Conservation (phyloP, 2,113 vertebrate genomes). For the Sinocyclocheilus anophthalmus region DNA sequence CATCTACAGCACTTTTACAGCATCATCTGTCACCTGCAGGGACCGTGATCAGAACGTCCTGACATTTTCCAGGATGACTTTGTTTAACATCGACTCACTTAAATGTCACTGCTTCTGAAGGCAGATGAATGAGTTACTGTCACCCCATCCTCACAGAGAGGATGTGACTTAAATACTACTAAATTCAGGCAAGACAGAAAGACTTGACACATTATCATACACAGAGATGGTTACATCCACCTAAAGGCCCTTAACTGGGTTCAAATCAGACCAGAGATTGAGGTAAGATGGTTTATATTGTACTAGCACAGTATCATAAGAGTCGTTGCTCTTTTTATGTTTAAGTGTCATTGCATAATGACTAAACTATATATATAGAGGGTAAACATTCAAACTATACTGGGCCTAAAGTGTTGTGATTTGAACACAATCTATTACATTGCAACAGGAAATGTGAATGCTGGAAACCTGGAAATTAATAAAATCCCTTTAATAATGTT, state of each 20-base stretch:
- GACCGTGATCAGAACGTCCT: background rate
- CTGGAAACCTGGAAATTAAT: background rate
- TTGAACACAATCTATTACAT: background rate
- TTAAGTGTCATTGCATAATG: background rate
- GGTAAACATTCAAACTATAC: background rate
- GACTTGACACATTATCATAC: background rate
- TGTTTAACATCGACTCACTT: background rate
- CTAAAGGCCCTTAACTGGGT: background rate
- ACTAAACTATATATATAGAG: background rate
- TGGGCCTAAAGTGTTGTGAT: background rate
- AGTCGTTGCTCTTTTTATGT: background rate
- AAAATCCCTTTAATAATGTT: background rate
- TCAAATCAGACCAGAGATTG: background rate
- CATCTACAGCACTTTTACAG: background rate
- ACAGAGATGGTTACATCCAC: background rate
- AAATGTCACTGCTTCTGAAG: background rate
- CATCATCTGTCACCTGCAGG: background rate
- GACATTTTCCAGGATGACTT: background rate
- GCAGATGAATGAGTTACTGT: background rate
- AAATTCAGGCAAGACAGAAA: background rate
- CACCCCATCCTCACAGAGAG: conserved; percentile 20
- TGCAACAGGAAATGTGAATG: background rate
- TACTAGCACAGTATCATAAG: background rate
- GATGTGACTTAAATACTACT: conserved; percentile 11
- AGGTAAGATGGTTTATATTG: conserved; percentile 14